Evolutionary conservation across 2,113 vertebrate species (phyloP).

Genomic region (Climacteris rufus): DNA sequence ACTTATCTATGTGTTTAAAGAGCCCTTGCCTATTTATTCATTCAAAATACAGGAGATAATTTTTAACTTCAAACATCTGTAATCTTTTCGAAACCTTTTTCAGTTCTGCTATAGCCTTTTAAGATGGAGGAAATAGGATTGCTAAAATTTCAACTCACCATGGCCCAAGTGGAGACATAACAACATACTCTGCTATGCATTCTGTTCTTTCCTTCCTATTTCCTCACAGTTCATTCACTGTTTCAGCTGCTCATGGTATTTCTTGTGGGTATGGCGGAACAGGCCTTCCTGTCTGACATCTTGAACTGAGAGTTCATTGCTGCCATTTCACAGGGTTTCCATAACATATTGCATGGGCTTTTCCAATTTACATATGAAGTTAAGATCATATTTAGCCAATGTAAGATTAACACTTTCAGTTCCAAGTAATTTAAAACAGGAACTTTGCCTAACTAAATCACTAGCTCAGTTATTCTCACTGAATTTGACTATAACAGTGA

Average conservation of each 20-base stretch:
- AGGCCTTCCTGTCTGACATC: not conserved
- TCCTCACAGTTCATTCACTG: accelerated
- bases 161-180: not conserved
- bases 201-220: not conserved
- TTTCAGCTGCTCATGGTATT: not conserved
- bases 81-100: not conserved
- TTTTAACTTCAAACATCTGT: not conserved
- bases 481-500: not conserved
- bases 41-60: not conserved
- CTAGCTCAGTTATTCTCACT: not conserved
- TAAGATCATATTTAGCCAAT: not conserved
- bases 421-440: not conserved
- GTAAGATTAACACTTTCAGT: not conserved
- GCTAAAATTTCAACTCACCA: not conserved
- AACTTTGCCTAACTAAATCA: not conserved
- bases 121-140: not conserved
- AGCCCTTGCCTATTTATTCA: not conserved
- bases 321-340: not conserved
- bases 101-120: not conserved
- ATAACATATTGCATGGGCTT: not conserved
- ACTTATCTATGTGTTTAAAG: not conserved
- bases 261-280: not conserved
- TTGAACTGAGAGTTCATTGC: not conserved
- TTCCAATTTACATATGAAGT: not conserved
- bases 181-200: not conserved